Conservation (phyloP, 2,113 vertebrate species). For the Zapus hudsonius region DNA sequence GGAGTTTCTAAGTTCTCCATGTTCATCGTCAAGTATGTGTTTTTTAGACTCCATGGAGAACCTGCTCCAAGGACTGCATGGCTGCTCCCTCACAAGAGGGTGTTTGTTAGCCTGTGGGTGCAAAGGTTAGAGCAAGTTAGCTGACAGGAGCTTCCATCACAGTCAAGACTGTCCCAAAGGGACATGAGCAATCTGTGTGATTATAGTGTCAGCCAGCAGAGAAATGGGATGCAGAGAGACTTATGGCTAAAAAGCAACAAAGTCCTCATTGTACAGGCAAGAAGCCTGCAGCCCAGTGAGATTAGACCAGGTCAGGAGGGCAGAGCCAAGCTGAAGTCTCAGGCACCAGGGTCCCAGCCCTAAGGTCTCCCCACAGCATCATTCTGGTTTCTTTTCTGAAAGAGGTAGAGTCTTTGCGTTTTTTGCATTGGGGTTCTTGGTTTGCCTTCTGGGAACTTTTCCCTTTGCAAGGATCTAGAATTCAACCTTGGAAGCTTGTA, state of each 20-base stretch:
- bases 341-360: rapidly evolving
- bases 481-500: background rate
- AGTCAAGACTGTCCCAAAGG: background rate
- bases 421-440: background rate
- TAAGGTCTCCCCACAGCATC: rapidly evolving
- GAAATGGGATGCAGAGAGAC: background rate
- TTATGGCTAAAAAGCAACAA: background rate
- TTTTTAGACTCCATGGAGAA: background rate
- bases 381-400: background rate
- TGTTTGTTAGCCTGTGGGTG: background rate
- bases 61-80: background rate
- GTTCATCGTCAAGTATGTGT: rapidly evolving
- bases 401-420: background rate
- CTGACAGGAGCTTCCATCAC: background rate
- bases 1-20: rapidly evolving
- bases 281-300: background rate
- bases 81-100: rapidly evolving
- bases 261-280: background rate
- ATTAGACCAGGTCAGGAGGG: rapidly evolving
- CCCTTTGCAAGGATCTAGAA: background rate
- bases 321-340: background rate
- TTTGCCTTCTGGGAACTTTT: background rate
- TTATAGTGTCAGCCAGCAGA: background rate
- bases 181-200: background rate
- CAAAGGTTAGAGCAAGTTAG: background rate